Evolutionary conservation across 1,140 invertebrate species (phyloP).

Genomic region (Lethocerus indicus): DNA sequence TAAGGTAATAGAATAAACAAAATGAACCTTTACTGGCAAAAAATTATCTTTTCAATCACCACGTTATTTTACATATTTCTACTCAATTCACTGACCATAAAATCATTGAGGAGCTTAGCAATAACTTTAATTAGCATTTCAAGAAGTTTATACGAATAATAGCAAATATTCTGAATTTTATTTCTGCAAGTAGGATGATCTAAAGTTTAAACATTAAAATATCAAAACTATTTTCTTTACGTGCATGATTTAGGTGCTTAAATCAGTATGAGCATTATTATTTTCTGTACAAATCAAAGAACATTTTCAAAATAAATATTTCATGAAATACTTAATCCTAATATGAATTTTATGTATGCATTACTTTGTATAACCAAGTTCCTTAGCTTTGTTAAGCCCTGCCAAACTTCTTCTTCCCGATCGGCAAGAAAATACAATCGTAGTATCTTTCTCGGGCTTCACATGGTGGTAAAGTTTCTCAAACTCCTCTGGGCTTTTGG

Average conservation of each 20-base stretch:
- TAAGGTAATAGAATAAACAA: background rate
- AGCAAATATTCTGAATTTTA: no score
- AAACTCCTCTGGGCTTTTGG: slow-evolving; percentile 7
- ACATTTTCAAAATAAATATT: background rate
- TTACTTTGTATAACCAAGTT: slow-evolving; percentile 15
- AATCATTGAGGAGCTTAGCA: no score
- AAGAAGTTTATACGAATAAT: no score
- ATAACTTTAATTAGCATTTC: no score
- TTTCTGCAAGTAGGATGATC: no score
- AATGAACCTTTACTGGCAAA: background rate
- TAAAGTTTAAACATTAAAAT: background rate
- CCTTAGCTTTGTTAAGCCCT: slow-evolving; percentile 6
- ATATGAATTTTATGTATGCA: background rate
- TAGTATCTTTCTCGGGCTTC: slow-evolving; percentile 11
- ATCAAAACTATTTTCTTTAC: background rate
- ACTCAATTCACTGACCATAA: background rate
- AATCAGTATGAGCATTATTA: background rate
- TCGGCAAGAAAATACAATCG: slow-evolving; percentile 15
- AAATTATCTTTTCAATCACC: background rate
- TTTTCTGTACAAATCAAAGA: background rate
- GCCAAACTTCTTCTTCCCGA: slow-evolving; percentile 15
- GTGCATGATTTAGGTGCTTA: background rate
- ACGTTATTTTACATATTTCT: background rate
- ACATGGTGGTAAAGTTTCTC: slow-evolving; percentile 9
- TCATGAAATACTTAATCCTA: background rate